Evolutionary conservation across 2,113 vertebrate genomes (phyloP).

Genomic region (Galemys pyrenaicus): DNA sequence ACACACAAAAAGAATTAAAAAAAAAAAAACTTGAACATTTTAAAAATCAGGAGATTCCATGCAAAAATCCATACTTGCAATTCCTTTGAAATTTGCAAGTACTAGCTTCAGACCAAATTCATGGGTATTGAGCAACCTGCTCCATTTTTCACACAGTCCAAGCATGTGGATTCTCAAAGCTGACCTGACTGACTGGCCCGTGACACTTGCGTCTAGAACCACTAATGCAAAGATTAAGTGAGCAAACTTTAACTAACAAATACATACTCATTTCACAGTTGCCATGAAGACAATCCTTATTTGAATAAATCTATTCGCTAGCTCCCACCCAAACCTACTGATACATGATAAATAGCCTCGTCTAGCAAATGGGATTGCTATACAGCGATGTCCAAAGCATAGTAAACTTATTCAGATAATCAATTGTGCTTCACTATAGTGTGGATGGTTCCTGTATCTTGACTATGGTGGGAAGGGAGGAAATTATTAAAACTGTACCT

Average conservation of each 20-base stretch:
- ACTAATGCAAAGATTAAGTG: background rate
- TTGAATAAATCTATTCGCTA: background rate
- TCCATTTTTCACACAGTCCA: background rate
- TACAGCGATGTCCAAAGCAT: no score
- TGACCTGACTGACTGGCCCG: background rate
- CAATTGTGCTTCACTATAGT: background rate
- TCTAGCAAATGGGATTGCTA: background rate
- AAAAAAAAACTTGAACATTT: background rate
- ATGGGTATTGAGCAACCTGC: background rate
- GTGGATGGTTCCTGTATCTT: background rate
- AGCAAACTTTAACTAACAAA: background rate
- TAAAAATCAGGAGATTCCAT: background rate
- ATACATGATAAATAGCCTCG: background rate
- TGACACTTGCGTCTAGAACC: background rate
- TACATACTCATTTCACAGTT: background rate
- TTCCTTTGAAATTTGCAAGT: background rate
- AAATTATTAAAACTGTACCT: background rate
- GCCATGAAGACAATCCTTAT: background rate
- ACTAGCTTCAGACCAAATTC: background rate
- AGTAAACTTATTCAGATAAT: background rate
- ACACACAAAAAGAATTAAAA: no score
- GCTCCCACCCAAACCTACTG: background rate
- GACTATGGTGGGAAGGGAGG: background rate
- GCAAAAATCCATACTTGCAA: background rate
- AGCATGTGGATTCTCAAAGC: background rate